phyloP scores from a whole-genome alignment of 2,888 invertebrate genomes.

The Tenthredo distinguenda region DNA sequence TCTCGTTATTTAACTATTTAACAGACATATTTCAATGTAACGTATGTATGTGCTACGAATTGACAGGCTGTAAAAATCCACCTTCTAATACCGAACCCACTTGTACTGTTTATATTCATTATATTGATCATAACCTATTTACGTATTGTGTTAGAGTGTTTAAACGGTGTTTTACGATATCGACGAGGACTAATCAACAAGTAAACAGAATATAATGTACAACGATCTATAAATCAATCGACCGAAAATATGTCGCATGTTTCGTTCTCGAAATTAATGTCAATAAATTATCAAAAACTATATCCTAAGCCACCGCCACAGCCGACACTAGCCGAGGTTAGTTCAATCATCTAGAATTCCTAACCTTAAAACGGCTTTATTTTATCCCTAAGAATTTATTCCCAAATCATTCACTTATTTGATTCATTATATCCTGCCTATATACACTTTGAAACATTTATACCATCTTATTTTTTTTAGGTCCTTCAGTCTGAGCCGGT shows the following conservation, averaged over 20 bases:
- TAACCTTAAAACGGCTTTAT: background rate
- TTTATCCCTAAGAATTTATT: slow-evolving; percentile 21
- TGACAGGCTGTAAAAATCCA: background rate
- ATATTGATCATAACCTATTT: background rate
- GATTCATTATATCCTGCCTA: background rate
- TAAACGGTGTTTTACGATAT: background rate
- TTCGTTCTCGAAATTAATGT: slow-evolving; percentile 59
- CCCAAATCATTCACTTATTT: background rate
- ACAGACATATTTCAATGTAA: background rate
- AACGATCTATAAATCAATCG: background rate
- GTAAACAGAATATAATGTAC: background rate
- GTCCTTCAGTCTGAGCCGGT: slow-evolving; percentile 72
- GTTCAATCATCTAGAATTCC: background rate
- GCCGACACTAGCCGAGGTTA: slow-evolving; percentile 63
- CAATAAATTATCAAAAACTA: slow-evolving; percentile 60
- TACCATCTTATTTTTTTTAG: slow-evolving; percentile 50
- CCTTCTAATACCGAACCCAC: background rate
- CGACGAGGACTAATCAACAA: background rate
- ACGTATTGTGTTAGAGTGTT: background rate
- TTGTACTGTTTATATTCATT: background rate
- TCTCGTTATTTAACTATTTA: background rate
- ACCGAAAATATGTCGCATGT: slow-evolving; percentile 60
- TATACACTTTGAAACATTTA: background rate
- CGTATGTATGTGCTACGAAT: background rate
- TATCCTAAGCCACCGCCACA: slow-evolving; percentile 59